Evolutionary conservation across 2,888 invertebrate genomes (phyloP).

Genomic region (Synergus laeviventris): DNA sequence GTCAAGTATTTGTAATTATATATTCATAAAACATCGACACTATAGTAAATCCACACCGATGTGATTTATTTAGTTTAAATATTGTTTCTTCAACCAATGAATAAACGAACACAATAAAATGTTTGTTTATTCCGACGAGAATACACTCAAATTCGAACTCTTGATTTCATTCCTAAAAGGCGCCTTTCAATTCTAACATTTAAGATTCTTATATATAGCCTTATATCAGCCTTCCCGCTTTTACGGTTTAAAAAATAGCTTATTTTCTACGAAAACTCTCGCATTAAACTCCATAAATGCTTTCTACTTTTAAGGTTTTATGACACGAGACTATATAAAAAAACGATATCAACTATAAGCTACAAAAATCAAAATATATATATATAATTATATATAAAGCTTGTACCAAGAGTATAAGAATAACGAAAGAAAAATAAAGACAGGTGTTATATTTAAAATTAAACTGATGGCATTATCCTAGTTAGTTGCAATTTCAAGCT

Average conservation of each 20-base stretch:
- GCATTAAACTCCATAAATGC: not conserved
- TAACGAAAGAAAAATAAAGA: not conserved
- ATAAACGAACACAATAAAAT: not conserved
- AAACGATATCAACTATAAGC: too few relatives aligned
- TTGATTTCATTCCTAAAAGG: not conserved
- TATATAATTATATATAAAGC: too few relatives aligned
- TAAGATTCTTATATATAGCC: too few relatives aligned
- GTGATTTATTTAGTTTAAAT: not conserved
- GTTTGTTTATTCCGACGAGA: not conserved
- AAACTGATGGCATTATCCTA: not conserved
- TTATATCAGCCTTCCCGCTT: conserved; percentile 9
- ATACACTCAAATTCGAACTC: not conserved
- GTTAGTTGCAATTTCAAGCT: not conserved
- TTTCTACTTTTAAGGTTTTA: not conserved
- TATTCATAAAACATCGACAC: conserved; percentile 10
- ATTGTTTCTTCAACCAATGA: not conserved
- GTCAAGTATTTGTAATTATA: conserved; percentile 23
- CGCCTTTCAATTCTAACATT: not conserved
- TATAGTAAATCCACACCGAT: not conserved
- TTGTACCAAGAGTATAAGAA: too few relatives aligned
- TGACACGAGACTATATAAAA: too few relatives aligned
- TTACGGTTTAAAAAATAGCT: not conserved
- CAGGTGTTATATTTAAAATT: not conserved
- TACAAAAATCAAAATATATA: too few relatives aligned
- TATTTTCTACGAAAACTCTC: conserved; percentile 2